Conservation (phyloP, 2,113 vertebrate genomes). For the Connochaetes taurinus region DNA sequence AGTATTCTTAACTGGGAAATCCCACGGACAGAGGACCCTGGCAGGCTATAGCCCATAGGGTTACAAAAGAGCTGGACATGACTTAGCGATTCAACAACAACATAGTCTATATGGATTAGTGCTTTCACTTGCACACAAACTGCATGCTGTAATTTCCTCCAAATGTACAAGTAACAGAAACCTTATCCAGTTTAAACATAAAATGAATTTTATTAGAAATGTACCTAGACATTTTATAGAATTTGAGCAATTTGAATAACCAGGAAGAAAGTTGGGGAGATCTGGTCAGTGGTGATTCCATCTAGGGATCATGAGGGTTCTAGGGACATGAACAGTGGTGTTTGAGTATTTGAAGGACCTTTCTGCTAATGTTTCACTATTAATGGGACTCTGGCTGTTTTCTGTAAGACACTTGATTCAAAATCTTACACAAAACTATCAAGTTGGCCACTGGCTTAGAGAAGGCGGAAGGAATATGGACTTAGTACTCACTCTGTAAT, state of each 20-base stretch:
- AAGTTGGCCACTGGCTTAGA: neutral
- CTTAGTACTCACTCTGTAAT: neutral
- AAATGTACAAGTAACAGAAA: neutral
- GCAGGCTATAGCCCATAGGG: neutral
- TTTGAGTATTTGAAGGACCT: neutral
- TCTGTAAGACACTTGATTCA: neutral
- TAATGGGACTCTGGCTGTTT: neutral
- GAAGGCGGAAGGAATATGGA: neutral
- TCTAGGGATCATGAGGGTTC: no score
- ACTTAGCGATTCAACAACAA: neutral
- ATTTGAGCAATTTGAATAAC: neutral
- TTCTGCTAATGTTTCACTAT: neutral
- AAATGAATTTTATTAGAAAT: neutral
- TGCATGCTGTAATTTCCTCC: neutral
- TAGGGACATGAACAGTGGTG: neutral
- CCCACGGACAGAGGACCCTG: neutral
- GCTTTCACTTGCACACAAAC: neutral
- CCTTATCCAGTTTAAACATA: neutral
- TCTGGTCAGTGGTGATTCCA: neutral
- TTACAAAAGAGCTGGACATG: neutral
- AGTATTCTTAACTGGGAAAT: neutral
- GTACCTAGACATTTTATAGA: neutral
- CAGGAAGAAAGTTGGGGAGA: neutral
- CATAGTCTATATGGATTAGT: neutral
- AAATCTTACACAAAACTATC: neutral